phyloP scores from a whole-genome alignment of 2,888 invertebrate species.

The Apotomis capreana region DNA sequence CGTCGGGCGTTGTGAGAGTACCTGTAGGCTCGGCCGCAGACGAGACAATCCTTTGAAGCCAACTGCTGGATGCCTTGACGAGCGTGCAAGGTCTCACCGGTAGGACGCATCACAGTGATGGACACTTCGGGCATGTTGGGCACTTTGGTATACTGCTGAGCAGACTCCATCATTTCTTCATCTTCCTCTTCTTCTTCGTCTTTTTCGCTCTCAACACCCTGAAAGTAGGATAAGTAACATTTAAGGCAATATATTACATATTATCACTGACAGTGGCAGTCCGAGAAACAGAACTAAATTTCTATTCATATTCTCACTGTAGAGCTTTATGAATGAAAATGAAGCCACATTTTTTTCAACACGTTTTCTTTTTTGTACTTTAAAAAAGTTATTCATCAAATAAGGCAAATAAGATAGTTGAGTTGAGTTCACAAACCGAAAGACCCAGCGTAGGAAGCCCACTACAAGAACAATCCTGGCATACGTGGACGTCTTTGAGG shows the following conservation, averaged over 20 bases:
- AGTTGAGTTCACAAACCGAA: too few relatives aligned
- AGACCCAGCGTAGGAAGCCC: too few relatives aligned
- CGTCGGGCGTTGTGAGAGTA: slow-evolving; percentile 81
- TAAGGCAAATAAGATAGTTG: too few relatives aligned
- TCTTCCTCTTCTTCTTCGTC: slow-evolving; percentile 66
- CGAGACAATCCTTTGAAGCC: slow-evolving; percentile 79
- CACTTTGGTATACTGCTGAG: slow-evolving; percentile 56
- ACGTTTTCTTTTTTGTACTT: too few relatives aligned
- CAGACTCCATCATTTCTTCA: slow-evolving; percentile 59
- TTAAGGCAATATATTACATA: neutral
- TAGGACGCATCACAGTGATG: slow-evolving; percentile 77
- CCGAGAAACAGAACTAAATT: too few relatives aligned
- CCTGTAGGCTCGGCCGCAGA: slow-evolving; percentile 77
- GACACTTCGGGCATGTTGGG: slow-evolving; percentile 77
- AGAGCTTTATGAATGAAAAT: too few relatives aligned
- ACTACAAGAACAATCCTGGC: too few relatives aligned
- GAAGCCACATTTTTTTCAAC: too few relatives aligned
- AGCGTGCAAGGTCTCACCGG: slow-evolving; percentile 73
- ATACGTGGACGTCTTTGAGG: too few relatives aligned
- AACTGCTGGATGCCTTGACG: slow-evolving; percentile 79
- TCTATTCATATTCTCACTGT: too few relatives aligned
- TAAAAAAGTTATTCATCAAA: too few relatives aligned
- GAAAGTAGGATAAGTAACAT: slow-evolving; percentile 48
- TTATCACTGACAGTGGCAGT: too few relatives aligned
- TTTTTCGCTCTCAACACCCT: slow-evolving; percentile 76